phyloP scores from a whole-genome alignment of 2,888 invertebrate genomes.

The Drosophila falleni region DNA sequence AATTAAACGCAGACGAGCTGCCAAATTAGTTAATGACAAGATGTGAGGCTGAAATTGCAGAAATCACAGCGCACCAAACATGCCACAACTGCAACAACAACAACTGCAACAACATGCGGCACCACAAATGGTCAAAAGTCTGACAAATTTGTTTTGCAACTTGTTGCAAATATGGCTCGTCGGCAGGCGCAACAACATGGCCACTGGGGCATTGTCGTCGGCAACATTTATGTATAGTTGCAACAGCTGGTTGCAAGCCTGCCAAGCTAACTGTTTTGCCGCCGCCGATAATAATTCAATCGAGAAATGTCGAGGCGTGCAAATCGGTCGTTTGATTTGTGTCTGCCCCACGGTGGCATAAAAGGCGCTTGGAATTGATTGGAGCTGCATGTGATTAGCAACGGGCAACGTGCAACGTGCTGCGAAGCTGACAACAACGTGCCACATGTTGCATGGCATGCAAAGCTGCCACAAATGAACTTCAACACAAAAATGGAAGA shows the following conservation, averaged over 20 bases:
- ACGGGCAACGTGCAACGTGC: slow-evolving; percentile 34
- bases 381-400: slow-evolving; percentile 76
- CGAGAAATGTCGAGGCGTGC: slow-evolving; percentile 81
- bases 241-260: slow-evolving; percentile 11
- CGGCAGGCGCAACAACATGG: slow-evolving; percentile 43
- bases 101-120: slow-evolving; percentile 44
- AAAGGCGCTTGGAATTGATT: slow-evolving; percentile 79
- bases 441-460: slow-evolving; percentile 17
- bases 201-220: slow-evolving; percentile 56
- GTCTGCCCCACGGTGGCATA: slow-evolving; percentile 61
- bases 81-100: slow-evolving; percentile 23
- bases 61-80: slow-evolving; percentile 51
- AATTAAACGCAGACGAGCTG: slow-evolving; percentile 77
- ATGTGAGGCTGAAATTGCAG: slow-evolving; percentile 28
- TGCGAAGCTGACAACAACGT: slow-evolving; percentile 7
- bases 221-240: slow-evolving; percentile 18
- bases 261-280: slow-evolving; percentile 26
- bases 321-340: slow-evolving; percentile 72
- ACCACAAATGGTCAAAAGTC: slow-evolving; percentile 73
- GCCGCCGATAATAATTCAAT: slow-evolving; percentile 76
- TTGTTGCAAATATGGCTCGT: slow-evolving; percentile 59
- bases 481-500: neutral
- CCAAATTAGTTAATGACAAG: slow-evolving; percentile 79
- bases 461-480: slow-evolving; percentile 14
- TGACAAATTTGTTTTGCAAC: slow-evolving; percentile 81